phyloP scores from a whole-genome alignment of 2,888 invertebrate species.

The Tryphoninae sp. region DNA sequence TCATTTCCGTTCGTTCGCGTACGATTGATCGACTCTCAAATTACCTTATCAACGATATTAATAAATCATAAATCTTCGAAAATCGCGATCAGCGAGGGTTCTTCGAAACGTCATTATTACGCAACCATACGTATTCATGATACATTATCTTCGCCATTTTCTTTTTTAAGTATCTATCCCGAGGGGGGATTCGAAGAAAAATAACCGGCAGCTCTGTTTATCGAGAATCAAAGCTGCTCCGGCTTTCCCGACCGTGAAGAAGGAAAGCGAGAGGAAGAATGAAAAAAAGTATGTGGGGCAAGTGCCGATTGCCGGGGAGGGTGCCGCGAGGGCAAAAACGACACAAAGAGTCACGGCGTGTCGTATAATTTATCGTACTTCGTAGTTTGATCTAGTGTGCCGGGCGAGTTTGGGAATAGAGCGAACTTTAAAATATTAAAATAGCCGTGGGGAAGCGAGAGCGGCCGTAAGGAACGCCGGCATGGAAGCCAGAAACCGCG shows the following conservation, averaged over 20 bases:
- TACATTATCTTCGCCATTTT: slow-evolving; percentile 20
- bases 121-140: not conserved
- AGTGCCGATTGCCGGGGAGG: slow-evolving; percentile 38
- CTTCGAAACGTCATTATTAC: slow-evolving; percentile 29
- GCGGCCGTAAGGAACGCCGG: slow-evolving; percentile 69
- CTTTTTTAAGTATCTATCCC: slow-evolving; percentile 29
- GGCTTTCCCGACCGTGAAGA: slow-evolving; percentile 5
- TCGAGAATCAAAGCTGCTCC: slow-evolving; percentile 52
- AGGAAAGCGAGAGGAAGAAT: slow-evolving; percentile 34
- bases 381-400: slow-evolving; percentile 72
- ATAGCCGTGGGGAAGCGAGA: slow-evolving; percentile 68
- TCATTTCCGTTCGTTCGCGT: slow-evolving; percentile 4
- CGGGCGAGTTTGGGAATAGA: slow-evolving; percentile 73
- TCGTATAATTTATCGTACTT: slow-evolving; percentile 72
- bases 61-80: slow-evolving; percentile 10
- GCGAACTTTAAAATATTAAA: slow-evolving; percentile 77
- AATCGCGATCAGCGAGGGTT: slow-evolving; percentile 11
- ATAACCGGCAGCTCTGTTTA: slow-evolving; percentile 39
- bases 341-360: slow-evolving; percentile 44
- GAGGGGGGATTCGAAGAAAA: slow-evolving; percentile 43
- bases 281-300: slow-evolving; percentile 40
- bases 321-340: slow-evolving; percentile 35
- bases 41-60: slow-evolving; percentile 14
- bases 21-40: slow-evolving; percentile 15
- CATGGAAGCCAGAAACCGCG: slow-evolving; percentile 70